Percentiles rank a stretch among this genome's conserved stretches.
Evolutionary conservation across 2,888 invertebrate genomes (phyloP).

Genomic region (Hirtodrosophila confusa): DNA sequence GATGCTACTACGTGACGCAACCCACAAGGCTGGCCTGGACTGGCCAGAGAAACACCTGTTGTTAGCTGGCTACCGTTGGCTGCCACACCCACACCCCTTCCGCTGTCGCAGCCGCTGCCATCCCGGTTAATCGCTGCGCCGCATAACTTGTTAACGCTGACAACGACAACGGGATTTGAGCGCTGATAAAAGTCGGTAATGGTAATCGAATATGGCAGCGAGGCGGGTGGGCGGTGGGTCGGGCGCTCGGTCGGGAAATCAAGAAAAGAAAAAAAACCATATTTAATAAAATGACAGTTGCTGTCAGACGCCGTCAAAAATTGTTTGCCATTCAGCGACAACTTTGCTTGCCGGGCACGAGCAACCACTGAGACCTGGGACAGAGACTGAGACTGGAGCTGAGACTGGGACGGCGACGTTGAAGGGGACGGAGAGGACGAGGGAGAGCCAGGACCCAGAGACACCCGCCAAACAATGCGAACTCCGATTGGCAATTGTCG

Average conservation of each 20-base stretch:
- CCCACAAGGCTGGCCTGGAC: constrained; percentile 35
- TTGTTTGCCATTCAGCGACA: constrained; percentile 58
- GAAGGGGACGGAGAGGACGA: no score
- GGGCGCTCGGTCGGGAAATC: constrained; percentile 38
- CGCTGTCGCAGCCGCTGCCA: not conserved
- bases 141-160: constrained; percentile 78
- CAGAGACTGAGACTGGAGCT: no score
- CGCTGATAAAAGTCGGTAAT: constrained; percentile 63
- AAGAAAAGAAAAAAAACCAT: constrained; percentile 63
- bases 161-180: constrained; percentile 79
- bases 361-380: constrained; percentile 12
- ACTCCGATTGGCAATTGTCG: constrained; percentile 68
- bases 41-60: constrained; percentile 66
- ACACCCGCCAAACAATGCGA: constrained; percentile 53
- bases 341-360: constrained; percentile 75
- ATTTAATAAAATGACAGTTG: constrained; percentile 80
- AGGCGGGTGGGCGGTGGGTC: constrained; percentile 38
- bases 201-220: constrained; percentile 28
- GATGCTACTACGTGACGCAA: constrained; percentile 65
- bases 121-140: constrained; percentile 57
- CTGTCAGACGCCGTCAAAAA: constrained; percentile 79
- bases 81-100: constrained; percentile 3
- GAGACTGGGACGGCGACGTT: no score
- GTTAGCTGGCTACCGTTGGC: constrained; percentile 53
- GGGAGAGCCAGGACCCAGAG: constrained; percentile 3